Base-by-base conservation (phyloP, 2,113 vertebrate species). In the Nanorana parkeri region DNA sequence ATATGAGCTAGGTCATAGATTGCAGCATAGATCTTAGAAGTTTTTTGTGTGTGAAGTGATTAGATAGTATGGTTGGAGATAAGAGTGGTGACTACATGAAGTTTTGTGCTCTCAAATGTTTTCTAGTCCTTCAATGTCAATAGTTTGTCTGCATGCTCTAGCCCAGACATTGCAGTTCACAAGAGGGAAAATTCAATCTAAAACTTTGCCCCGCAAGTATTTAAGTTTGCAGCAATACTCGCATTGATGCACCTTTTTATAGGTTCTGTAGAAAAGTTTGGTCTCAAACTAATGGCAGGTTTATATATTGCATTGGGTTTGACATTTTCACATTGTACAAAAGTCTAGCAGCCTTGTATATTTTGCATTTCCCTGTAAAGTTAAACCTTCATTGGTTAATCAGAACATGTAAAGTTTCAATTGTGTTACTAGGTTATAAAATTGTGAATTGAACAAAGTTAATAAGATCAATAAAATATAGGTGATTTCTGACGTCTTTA, bases 341-440 rank as follows among this genome's bases (percentile, higher is more conserved):
- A 82, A 81, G 72, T 75, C 58, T 54, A 81, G 68, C 60, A 74
- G 69, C 61, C 69, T 66, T 82, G 69, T 81, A 74, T 75, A 75
- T 82, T 66, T 74, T 82, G 80, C 69, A 75, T 82, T 66, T 82
- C 79, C 55, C 80, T 82, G 78, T 80, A 64, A 82, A 75, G 68
- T 81, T 63, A 74, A 73, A 74, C 69, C 78, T 82, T 20, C 74
- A 65, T 74, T 60, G 68, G 71, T 73, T 65, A 81, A 68, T 58
- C 13, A 65, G 66, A 60, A 79, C 68, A 41, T 83, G 80, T 83
- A 76, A 67, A 76, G 60, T 75, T 66, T 81, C 26, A 74, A 81
- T 80, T 82, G 67, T 79, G 61, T 83, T 83, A 66, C 54, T 76
- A 76, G 80, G 61, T 75, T 68, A 56, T 66, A 56, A 11, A 73